A percentile compares a stretch with the other conserved stretches of the same genome.
Conservation (phyloP, 2,888 invertebrate genomes). For the Marronus borbonicus region DNA sequence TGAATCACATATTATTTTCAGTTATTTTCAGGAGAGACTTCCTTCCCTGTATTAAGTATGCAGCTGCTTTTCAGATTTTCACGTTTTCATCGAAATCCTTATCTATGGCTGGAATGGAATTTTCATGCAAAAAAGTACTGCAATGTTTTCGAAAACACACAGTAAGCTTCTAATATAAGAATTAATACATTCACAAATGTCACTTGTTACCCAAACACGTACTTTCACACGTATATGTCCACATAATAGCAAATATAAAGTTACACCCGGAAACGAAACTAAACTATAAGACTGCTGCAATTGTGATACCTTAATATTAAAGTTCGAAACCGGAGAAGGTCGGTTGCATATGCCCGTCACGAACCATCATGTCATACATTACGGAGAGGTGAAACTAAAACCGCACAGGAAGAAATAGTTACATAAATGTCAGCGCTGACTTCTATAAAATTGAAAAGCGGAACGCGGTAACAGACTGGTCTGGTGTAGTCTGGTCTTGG, state of each 20-base stretch:
- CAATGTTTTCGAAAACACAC: not conserved
- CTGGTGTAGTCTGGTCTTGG: not conserved
- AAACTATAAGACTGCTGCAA: constrained; percentile 51
- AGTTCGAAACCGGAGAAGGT: constrained; percentile 55
- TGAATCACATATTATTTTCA: not conserved
- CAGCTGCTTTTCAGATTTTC: too few species aligned
- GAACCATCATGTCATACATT: constrained; percentile 63
- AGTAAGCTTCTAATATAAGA: not conserved
- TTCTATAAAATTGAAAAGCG: constrained; percentile 59
- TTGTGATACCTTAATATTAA: constrained; percentile 62
- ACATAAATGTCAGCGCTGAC: constrained; percentile 63
- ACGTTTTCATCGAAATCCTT: too few species aligned
- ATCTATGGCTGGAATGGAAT: too few species aligned
- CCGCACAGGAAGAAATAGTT: constrained; percentile 60
- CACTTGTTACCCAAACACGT: too few species aligned
- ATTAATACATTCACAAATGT: not conserved
- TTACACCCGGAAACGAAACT: constrained; percentile 31
- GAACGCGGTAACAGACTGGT: constrained; percentile 9
- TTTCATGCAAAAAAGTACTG: too few species aligned
- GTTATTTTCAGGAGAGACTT: too few species aligned
- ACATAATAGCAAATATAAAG: constrained; percentile 26
- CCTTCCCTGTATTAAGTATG: too few species aligned
- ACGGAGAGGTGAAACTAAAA: constrained; percentile 61
- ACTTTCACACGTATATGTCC: too few species aligned
- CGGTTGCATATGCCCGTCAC: constrained; percentile 61